Percentiles rank a stretch among this genome's conserved stretches.
Evolutionary conservation across 2,888 invertebrate genomes (phyloP).

Genomic region (Chymomyza procnemis): DNA sequence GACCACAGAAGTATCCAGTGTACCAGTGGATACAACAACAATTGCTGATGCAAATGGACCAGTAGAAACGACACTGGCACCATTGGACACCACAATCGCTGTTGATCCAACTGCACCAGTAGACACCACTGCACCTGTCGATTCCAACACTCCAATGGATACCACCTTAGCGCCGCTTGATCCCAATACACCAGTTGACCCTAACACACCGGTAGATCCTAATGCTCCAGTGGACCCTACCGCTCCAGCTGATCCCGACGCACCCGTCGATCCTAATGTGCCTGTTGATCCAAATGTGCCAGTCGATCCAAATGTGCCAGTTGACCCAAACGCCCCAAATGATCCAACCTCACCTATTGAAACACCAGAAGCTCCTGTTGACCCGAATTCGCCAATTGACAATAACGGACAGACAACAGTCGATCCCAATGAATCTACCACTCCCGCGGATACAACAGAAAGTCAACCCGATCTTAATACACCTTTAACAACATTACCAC

Average conservation of each 20-base stretch:
- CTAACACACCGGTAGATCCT: neutral
- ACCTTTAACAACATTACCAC: slow-evolving; percentile 14
- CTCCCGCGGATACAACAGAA: slow-evolving; percentile 16
- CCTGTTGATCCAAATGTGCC: slow-evolving; percentile 3
- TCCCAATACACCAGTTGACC: neutral
- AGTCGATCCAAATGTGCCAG: neutral
- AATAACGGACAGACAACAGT: no score
- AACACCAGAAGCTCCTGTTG: neutral
- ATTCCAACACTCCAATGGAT: neutral
- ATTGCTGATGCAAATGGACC: neutral
- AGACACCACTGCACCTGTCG: neutral
- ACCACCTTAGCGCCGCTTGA: neutral
- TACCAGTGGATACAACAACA: neutral
- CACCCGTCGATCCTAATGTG: slow-evolving; percentile 19
- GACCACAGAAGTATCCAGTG: slow-evolving; percentile 10
- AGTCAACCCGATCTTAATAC: slow-evolving; percentile 9
- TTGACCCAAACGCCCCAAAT: neutral
- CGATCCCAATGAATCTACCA: neutral
- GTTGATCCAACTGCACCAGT: slow-evolving; percentile 14
- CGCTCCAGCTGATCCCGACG: slow-evolving; percentile 3
- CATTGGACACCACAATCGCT: neutral
- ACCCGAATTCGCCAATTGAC: slow-evolving; percentile 19
- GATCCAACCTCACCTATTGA: slow-evolving; percentile 4
- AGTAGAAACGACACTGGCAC: neutral
- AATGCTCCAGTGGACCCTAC: slow-evolving; percentile 4